Base-by-base conservation (phyloP, 2,888 invertebrate species). In the Acronicta psi region DNA sequence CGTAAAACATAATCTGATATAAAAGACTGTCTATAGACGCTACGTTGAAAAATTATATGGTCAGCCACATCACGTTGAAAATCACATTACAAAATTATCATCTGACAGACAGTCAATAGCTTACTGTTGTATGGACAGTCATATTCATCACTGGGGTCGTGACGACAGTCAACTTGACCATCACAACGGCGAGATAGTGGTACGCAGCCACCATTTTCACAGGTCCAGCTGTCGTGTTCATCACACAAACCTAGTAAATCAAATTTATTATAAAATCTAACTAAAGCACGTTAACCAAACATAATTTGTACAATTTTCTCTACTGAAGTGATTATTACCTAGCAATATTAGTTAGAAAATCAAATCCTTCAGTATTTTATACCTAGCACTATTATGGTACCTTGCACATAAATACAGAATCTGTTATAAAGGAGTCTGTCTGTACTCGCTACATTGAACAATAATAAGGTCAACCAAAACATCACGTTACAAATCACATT, bases 201-300 rank as follows among this genome's bases (percentile, higher is more conserved):
- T 76, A 98, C 97, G 88, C 97, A 98, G 29, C 97, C 96, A 45
- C 97, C 97, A 83, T 96, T 97, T 80, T 96, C 96, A 87, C 98
- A 98, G 69, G 96, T 95, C 93, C 96, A 96, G 11, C 29, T 29
- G 82, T 95, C 92, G 76, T 94, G 87, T 61, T 77, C 72, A 42
- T 86, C 77, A 84, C 96, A 96, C 69, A 69, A 81, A 76, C 82
- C 85, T 83, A 69, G 13, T 62, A 38, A 68, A 59, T 2, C 47
- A 44, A 68, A 51, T 46, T 34, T 34, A 10, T 16, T 23, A 37
- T 44, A 11, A 51, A 54, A 38, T 46, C 9, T 58, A 29, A 4
- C 5, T 20, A 20, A 20, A 20, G 20, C 20, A 20, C 20, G 20
- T n/a, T n/a, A n/a, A n/a, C n/a, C n/a, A n/a, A n/a, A n/a, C n/a